phyloP scores from a whole-genome alignment of 2,113 vertebrate species.

The Elgaria multicarinata region DNA sequence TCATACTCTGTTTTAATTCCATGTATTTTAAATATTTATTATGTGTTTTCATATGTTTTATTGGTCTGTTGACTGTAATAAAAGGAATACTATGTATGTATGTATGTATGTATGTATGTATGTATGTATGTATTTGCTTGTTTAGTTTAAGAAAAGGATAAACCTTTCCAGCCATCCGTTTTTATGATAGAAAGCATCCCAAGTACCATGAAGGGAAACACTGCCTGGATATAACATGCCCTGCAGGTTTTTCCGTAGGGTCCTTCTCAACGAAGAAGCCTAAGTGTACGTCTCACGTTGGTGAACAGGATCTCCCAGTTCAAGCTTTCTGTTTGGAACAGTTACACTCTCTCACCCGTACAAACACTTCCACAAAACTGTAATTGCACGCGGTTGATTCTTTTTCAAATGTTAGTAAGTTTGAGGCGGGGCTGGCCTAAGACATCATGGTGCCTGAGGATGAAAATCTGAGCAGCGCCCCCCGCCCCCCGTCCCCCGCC shows the following conservation, averaged over 20 bases:
- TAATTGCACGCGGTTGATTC: no score
- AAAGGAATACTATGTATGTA: no score
- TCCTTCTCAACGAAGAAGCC: background rate
- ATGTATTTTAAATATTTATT: no score
- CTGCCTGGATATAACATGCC: background rate
- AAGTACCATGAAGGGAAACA: background rate
- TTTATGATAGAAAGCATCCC: background rate
- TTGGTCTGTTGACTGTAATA: no score
- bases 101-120: no score
- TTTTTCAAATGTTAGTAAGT: background rate
- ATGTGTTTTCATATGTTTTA: no score
- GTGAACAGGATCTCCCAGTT: background rate
- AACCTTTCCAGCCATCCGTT: background rate
- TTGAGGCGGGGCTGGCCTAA: background rate
- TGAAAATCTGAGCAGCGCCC: background rate
- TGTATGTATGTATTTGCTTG: no score
- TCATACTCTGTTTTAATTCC: no score
- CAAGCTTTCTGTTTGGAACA: background rate
- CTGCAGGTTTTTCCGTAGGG: no score
- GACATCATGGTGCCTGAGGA: background rate
- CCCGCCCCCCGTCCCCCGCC: no score
- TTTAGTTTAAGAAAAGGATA: no score
- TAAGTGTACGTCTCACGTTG: background rate
- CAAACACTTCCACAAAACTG: background rate
- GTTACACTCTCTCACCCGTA: background rate